Evolutionary conservation across 2,797 vertebrate genomes (phyloP), one percentile per base, ranked within the genome.

Genomic region (Chaetodon trifasciatus): DNA sequence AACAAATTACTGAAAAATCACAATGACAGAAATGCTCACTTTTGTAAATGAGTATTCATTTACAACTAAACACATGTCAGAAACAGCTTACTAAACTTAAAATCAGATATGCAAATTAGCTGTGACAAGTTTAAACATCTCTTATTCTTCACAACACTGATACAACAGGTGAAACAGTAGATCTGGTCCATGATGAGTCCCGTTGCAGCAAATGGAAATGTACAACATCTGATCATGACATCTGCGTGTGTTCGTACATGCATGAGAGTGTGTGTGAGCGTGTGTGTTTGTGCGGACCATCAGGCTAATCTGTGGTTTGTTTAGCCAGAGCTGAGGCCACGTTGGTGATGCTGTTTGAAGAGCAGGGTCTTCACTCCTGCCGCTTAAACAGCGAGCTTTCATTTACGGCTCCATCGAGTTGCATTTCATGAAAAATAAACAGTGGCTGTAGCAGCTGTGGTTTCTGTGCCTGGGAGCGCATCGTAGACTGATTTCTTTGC

Each of bases 351-450:
- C 75, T 93, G 93, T 93, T 80, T 93, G 87, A 75, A 86, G 88
- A 93, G 79, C 71, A 52, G 76, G 70, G 81, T 76, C 79, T 82
- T 82, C 77, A 3, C 82, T 90, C 70, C 23, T 11, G 44, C 74
- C 42, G 77, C 83, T 86, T 62, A 39, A 75, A 87, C 65, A 66
- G 53, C n/a, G 0, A 82, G 84, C 78, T 70, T 84, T 86, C 57
- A 80, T 87, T 87, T 66, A 50, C 77, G 80, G 80, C 89, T 81
- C 81, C 84, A 70, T 79, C 71, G 6, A 32, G 85, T 82, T 82
- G 35, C 65, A 70, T 73, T 81, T 86, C 56, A 84, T 78, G 77
- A 78, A 85, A 87, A 93, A 92, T 83, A 88, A 91, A 91, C 92
- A 91, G 24, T 44, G n/a, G 62, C 40, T 56, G 63, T 5, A 52